A percentile compares a stretch with the other conserved stretches of the same genome.
phyloP scores from a whole-genome alignment of 2,113 vertebrate genomes.

The Boulengerochromis microlepis region DNA sequence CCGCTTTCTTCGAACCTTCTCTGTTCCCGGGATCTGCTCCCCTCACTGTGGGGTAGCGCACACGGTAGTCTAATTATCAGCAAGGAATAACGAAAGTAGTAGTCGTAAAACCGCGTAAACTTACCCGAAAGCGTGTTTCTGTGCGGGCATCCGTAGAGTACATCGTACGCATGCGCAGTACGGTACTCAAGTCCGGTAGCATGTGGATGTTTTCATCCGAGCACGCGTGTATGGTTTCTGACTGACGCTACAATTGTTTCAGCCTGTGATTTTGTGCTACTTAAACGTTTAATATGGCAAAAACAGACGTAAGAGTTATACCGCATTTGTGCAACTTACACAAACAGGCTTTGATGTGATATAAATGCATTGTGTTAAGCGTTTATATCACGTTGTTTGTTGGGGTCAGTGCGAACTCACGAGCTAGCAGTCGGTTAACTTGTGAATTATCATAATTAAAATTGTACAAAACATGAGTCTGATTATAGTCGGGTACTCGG shows the following conservation, averaged over 20 bases:
- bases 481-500: neutral
- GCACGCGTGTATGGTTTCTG: neutral
- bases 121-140: neutral
- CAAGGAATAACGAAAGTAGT: neutral
- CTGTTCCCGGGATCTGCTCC: neutral
- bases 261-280: neutral
- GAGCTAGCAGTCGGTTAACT: neutral
- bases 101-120: neutral
- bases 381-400: neutral
- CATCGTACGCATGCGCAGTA: neutral
- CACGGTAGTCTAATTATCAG: neutral
- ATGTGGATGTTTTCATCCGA: neutral
- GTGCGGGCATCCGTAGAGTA: constrained; percentile 19
- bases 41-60: neutral
- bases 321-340: neutral
- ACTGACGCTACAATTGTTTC: neutral
- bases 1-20: neutral
- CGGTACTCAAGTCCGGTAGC: neutral
- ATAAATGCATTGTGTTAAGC: neutral
- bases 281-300: constrained; percentile 14
- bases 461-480: neutral
- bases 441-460: neutral
- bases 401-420: neutral
- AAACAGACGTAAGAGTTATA: constrained; percentile 12
- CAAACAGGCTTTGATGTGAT: neutral